A percentile compares a stretch with the other conserved stretches of the same genome.
These are phyloP conservation scores for Apoda limacodes DNA, from an alignment of 2,888 invertebrate genomes.

Conservation along the genomic window DNA sequence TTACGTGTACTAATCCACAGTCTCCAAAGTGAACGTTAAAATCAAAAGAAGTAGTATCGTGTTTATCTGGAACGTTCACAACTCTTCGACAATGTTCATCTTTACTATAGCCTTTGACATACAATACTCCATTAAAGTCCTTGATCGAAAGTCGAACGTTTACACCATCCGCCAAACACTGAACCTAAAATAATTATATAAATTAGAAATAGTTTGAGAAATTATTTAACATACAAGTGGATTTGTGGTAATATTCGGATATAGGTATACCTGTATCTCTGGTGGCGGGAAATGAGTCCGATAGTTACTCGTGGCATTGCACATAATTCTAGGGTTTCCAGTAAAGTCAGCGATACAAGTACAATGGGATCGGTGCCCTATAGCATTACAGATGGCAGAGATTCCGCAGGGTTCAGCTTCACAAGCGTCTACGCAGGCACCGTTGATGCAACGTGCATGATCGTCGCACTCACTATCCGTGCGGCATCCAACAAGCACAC, in stretches of 20 bases:
- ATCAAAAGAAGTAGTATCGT: slow-evolving; percentile 74
- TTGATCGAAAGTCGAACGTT: slow-evolving; percentile 84
- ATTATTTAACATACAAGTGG: too few species aligned
- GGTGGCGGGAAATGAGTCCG: slow-evolving; percentile 88
- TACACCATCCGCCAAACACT: slow-evolving; percentile 92
- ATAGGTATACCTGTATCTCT: slow-evolving; percentile 76
- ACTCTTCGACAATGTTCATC: slow-evolving; percentile 89
- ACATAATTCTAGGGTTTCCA: slow-evolving; percentile 80
- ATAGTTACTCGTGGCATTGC: slow-evolving; percentile 66
- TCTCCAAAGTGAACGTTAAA: slow-evolving; percentile 92
- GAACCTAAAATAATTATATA: slow-evolving; percentile 67
- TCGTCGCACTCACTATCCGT: slow-evolving; percentile 81
- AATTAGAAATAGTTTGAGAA: not conserved
- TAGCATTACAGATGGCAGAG: slow-evolving; percentile 82
- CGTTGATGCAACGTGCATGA: slow-evolving; percentile 80
- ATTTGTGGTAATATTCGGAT: too few species aligned
- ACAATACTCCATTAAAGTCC: slow-evolving; percentile 90
- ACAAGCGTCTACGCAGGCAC: slow-evolving; percentile 86
- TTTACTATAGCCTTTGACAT: slow-evolving; percentile 95
- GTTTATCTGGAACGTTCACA: slow-evolving; percentile 79
- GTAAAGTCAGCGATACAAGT: slow-evolving; percentile 81
- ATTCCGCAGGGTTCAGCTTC: slow-evolving; percentile 77
- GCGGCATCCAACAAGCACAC: slow-evolving; percentile 81
- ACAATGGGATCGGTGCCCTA: slow-evolving; percentile 81
- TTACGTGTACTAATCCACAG: slow-evolving; percentile 91